These are phyloP conservation scores for Ochropacha duplaris DNA, from an alignment of 2,888 invertebrate species.

Conservation along the genomic window DNA sequence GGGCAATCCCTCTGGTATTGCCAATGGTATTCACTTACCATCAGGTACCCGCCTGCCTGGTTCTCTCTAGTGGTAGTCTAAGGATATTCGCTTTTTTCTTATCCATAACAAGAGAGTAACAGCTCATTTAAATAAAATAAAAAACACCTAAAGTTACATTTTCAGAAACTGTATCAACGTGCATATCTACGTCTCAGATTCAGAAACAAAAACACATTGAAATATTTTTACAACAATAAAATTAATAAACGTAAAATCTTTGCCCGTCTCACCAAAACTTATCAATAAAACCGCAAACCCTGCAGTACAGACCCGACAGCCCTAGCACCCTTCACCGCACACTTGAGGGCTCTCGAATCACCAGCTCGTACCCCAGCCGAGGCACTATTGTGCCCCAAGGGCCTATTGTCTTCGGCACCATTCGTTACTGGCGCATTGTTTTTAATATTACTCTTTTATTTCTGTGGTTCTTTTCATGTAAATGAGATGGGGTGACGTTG, in stretches of 20 bases:
- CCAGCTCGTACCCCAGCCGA: slow-evolving; percentile 7
- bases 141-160: no score
- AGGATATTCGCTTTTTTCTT: no score
- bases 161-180: no score
- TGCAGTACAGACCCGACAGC: slow-evolving; percentile 20
- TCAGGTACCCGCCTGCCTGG: no score
- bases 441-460: slow-evolving; percentile 36
- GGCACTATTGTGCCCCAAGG: slow-evolving; percentile 18
- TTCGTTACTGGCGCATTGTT: slow-evolving; percentile 41
- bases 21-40: no score
- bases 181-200: no score
- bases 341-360: slow-evolving; percentile 23
- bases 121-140: no score
- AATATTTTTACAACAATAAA: no score
- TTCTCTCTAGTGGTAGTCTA: no score
- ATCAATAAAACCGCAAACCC: slow-evolving; percentile 27
- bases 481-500: neutral
- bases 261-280: slow-evolving; percentile 8
- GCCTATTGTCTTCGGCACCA: slow-evolving; percentile 25
- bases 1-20: no score
- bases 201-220: no score
- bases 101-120: no score
- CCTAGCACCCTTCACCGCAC: slow-evolving; percentile 9
- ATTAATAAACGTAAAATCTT: neutral
- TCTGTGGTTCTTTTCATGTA: slow-evolving; percentile 21